Evolutionary conservation across 2,113 vertebrate species (phyloP).

Genomic region (Arenaria interpres): DNA sequence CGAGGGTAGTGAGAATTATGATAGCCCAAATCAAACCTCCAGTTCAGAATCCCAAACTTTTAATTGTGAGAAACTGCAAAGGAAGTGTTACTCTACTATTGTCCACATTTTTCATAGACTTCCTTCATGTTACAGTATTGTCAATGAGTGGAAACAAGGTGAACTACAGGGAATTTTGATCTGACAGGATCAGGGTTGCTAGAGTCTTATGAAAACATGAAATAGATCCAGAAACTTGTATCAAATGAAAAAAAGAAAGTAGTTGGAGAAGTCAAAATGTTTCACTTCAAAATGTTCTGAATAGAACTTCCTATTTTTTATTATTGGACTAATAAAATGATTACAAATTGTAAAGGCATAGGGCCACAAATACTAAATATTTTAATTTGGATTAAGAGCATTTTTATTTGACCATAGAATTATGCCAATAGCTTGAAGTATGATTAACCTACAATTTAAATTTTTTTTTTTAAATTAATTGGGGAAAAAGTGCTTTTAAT

Average conservation of each 20-base stretch:
- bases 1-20: too few species aligned
- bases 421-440: background rate
- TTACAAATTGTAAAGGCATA: background rate
- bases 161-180: background rate
- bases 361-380: background rate
- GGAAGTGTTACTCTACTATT: background rate
- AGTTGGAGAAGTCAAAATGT: background rate
- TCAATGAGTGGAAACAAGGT: background rate
- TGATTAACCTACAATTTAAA: background rate
- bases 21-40: background rate
- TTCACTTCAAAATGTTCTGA: background rate
- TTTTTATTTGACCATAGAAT: background rate
- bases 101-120: background rate
- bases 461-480: background rate
- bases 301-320: background rate
- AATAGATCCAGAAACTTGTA: background rate
- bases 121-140: background rate
- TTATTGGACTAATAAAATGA: background rate
- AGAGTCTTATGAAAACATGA: background rate
- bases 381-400: background rate
- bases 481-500: accelerated
- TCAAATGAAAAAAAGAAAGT: background rate
- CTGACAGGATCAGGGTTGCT: background rate
- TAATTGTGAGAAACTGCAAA: background rate
- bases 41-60: background rate